These are phyloP conservation scores for Ecdyonurus torrentis DNA, from an alignment of 2,888 invertebrate genomes.

Conservation along the genomic window DNA sequence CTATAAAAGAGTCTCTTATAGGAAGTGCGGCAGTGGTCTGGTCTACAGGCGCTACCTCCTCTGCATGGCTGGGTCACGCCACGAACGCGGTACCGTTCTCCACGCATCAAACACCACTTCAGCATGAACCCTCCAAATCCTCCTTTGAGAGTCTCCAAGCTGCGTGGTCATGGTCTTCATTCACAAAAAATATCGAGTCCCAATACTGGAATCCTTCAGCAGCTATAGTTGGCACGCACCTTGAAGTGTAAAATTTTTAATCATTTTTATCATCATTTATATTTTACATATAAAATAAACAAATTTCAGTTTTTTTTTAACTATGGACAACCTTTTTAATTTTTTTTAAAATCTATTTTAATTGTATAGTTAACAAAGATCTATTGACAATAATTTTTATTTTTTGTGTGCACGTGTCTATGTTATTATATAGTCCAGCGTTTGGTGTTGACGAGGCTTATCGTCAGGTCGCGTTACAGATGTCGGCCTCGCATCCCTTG, in stretches of 20 bases:
- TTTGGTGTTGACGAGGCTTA: neutral
- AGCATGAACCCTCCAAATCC: neutral
- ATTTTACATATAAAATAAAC: no score
- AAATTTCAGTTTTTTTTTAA: no score
- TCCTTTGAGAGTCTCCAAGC: neutral
- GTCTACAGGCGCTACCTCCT: neutral
- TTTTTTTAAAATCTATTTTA: neutral
- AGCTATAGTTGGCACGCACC: neutral
- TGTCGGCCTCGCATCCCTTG: neutral
- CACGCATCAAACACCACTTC: neutral
- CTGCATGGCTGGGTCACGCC: neutral
- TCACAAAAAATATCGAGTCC: neutral
- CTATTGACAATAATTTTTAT: neutral
- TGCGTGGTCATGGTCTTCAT: neutral
- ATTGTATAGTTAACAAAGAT: neutral
- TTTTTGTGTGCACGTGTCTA: no score
- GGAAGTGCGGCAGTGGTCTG: neutral
- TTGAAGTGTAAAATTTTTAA: neutral
- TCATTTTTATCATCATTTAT: no score
- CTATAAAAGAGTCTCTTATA: no score
- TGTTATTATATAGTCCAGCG: no score
- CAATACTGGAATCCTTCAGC: neutral
- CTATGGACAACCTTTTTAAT: no score
- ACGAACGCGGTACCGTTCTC: neutral
- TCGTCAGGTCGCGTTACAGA: neutral